These are phyloP conservation scores for Saccostrea cuccullata DNA, from an alignment of 1,140 invertebrate species.

Conservation along the genomic window DNA sequence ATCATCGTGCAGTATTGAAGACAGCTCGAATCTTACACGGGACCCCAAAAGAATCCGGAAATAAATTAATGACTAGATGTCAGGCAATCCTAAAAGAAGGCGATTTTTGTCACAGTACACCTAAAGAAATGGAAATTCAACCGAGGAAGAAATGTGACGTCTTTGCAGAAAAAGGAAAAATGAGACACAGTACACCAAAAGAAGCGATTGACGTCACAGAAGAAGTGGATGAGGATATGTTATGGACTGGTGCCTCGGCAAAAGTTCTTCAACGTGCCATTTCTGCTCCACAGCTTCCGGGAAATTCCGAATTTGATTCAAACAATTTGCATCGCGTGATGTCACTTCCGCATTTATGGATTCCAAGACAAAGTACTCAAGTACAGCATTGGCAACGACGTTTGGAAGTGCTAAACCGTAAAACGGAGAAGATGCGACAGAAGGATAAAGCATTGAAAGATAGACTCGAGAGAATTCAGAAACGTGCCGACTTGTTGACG, in stretches of 20 bases:
- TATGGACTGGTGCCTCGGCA: background rate
- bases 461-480: background rate
- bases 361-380: background rate
- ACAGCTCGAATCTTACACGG: background rate
- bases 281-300: slow-evolving; percentile 9
- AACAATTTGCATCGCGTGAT: background rate
- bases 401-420: background rate
- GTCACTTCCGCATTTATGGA: background rate
- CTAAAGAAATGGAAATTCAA: background rate
- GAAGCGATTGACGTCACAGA: background rate
- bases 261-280: background rate
- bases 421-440: background rate
- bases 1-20: background rate
- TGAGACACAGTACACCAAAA: background rate
- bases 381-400: background rate
- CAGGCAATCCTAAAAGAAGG: background rate
- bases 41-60: background rate
- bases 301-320: background rate
- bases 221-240: background rate
- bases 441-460: background rate
- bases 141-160: background rate
- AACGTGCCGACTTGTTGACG: background rate
- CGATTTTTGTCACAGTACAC: background rate
- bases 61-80: background rate
- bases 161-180: background rate